Base-by-base conservation (phyloP, 2,888 invertebrate species). In the Mellilla xanthometata region DNA sequence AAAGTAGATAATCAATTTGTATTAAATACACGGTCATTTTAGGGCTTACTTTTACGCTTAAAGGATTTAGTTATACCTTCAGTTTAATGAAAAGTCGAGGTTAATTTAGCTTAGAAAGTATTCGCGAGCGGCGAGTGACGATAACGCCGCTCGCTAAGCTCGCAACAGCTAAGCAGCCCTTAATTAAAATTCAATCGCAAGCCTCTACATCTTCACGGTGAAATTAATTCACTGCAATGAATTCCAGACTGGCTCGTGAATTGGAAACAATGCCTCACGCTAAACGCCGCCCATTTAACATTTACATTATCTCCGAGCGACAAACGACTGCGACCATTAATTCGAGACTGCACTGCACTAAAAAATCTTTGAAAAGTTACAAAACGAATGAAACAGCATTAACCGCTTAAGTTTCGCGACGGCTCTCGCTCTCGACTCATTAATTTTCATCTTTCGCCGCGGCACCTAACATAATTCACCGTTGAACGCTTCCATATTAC, bases 381-480 rank as follows among this genome's bases (percentile, higher is more conserved):
- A 52, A 70, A 74, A 74, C 73, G 70, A 76, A 72, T 79, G 75
- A 74, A 76, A 77, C 65, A 67, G 72, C 67, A 72, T 72, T 74
- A 79, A 72, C 74, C 74, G 72, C 67, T 69, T 70, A 70, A 71
- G 74, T 68, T 71, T 65, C 63, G 57, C 49, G 49, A 51, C 58
- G 58, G 49, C 53, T 58, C 77, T 81, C 82, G 76, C 76, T 86
- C 81, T 83, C 85, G 81, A 73, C 81, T 89, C 89, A 88, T 89
- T 89, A 89, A 88, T 89, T 89, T 87, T 87, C 88, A 87, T 88
- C 88, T 87, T 79, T 79, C 70, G 76, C 72, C 72, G 73, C 72
- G 71, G 73, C 70, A 80, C 78, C 78, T 76, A 78, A 80, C 88
- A 87, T 89, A 88, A 88, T 84, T 89, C 81, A 82, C 84, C 73